Evolutionary conservation across 1,140 invertebrate genomes (phyloP), one percentile per base, ranked within the genome.

Genomic region (Drosophila erecta): DNA sequence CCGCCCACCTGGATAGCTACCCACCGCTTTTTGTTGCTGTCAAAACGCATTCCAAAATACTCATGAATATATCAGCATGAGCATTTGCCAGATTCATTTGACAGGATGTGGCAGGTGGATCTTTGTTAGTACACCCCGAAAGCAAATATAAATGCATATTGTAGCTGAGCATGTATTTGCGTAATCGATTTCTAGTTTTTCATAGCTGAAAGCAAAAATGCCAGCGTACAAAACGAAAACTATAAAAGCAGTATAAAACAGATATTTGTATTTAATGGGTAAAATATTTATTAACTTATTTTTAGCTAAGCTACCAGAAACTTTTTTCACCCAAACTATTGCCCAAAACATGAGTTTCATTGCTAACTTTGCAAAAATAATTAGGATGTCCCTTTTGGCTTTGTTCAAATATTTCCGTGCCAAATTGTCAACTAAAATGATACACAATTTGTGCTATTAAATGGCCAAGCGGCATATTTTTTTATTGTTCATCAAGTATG

Each of bases 401-500:
- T 40, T 40, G n/a, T 14, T 4, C 35, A 44, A 57, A 57, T 47
- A 58, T 58, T 54, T 24, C 6, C 33, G 17, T 5, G 4, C 37
- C 20, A 43, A 51, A 43, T 51, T 43, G 37, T 41, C 22, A 27
- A n/a, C 30, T 15, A 4, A 65, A 65, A 53, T 69, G 20, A 38
- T 38, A 22, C 20, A 27, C 15, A 20, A 64, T 78, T 76, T 76
- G 37, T 14, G 8, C 11, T 10, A 50, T 40, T 20, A 51, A 69
- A 65, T 71, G 33, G 20, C 33, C 15, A n/a, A 11, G 12, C 24
- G 40, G 53, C 65, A 71, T 47, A 64, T 69, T 57, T 56, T 27
- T 66, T 62, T 47, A 66, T 44, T 62, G 44, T 40, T 65, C 59
- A 58, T 74, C 55, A 83, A 40, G 41, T 74, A 73, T 73, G 66